Evolutionary conservation across 2,797 vertebrate species (phyloP), one percentile per base, ranked within the genome.

Genomic region (Pogoniulus pusillus): DNA sequence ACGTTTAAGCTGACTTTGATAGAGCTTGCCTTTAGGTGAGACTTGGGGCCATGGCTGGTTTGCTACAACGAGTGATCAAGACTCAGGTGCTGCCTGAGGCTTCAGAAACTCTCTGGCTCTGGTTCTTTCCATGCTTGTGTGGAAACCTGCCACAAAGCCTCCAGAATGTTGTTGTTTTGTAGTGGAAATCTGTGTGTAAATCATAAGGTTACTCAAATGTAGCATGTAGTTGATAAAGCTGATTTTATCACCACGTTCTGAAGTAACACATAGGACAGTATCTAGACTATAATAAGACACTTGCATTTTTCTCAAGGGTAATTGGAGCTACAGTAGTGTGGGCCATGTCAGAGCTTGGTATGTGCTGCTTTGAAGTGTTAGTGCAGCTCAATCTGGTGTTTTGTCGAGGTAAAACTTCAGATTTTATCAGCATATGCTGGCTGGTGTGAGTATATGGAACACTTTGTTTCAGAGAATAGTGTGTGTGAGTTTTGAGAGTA

Each of bases 401-500:
- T 64, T n/a, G 22, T 45, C 9, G 8, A 55, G 66, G 70, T 64
- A 70, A 89, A 72, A 76, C 73, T 37, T 70, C 63, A 49, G 26
- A 49, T 82, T 91, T 91, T 76, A 70, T 87, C 47, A 53, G 34
- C 32, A 16, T 72, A 37, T 54, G 26, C 49, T 83, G n/a, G 39
- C 45, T 93, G 47, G n/a, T 47, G 20, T 75, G 77, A 82, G n/a
- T 57, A 5, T 53, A 29, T 20, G 13, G 71, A 81, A 73, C 22
- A 6, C 58, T 91, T 76, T 32, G 16, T 54, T 90, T 91, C 71
- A 93, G 39, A 75, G n/a, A 81, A 87, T 70, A 12, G 45, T 24
- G 23, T 49, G 47, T 49, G 47, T 49, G 80, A 87, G 87, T 96
- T 94, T 93, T 65, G 93, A 95, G 87, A 41, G 53, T 88, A 78